Percentiles rank a stretch among this genome's conserved stretches.
Conservation (phyloP, 1,140 invertebrate genomes). For the Eubasilissa regina region DNA sequence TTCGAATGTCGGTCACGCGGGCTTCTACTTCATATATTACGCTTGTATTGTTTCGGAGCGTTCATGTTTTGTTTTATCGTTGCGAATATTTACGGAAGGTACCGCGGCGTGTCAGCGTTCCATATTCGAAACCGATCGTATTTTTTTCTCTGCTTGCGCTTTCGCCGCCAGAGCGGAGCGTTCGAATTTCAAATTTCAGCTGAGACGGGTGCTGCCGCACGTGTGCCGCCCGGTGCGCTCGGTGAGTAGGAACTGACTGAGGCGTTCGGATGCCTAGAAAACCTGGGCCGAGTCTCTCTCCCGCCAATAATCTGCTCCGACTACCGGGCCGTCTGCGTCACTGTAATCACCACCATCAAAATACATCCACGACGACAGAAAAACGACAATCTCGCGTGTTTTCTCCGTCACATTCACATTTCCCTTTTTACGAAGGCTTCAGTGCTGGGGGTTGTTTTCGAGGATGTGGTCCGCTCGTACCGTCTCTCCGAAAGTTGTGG, state of each 20-base stretch:
- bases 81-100: slow-evolving; percentile 8
- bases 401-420: too few relatives aligned
- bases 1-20: slow-evolving; percentile 21
- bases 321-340: neutral
- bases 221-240: neutral
- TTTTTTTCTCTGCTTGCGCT: slow-evolving; percentile 19
- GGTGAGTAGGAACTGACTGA: slow-evolving; percentile 23
- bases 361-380: neutral
- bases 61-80: neutral
- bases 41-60: neutral
- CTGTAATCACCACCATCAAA: neutral
- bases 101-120: slow-evolving; percentile 18
- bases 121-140: slow-evolving; percentile 22
- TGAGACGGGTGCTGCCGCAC: neutral
- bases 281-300: slow-evolving; percentile 9
- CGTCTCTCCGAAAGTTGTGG: slow-evolving; percentile 36
- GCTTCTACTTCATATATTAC: neutral
- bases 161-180: slow-evolving; percentile 17
- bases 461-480: neutral
- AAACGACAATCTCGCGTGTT: neutral
- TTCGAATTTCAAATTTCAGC: slow-evolving; percentile 11
- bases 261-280: slow-evolving; percentile 23
- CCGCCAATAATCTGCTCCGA: slow-evolving; percentile 20
- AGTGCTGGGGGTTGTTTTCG: neutral
- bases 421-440: neutral